Evolutionary conservation across 2,113 vertebrate genomes (phyloP).

Genomic region (Nanger granti): DNA sequence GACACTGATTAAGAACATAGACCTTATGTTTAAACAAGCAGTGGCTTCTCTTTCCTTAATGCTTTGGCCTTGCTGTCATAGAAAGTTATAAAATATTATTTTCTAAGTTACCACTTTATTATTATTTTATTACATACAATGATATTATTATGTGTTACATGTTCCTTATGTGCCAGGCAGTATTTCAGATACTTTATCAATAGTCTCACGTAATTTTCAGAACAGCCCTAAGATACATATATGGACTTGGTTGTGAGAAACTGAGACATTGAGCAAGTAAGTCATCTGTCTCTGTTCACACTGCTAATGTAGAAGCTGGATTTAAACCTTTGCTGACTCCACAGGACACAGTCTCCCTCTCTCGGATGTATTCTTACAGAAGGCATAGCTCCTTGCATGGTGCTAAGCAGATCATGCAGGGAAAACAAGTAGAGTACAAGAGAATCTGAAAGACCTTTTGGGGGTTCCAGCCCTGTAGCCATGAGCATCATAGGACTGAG

Average conservation of each 20-base stretch:
- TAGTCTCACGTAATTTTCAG: background rate
- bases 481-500: background rate
- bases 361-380: background rate
- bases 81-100: background rate
- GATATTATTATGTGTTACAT: background rate
- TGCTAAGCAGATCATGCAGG: background rate
- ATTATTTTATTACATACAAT: too few relatives aligned
- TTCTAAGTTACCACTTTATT: background rate
- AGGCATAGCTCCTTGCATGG: background rate
- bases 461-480: too few relatives aligned
- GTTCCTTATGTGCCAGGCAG: background rate
- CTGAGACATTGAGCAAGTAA: background rate
- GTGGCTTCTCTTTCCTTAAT: background rate
- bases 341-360: rapidly evolving
- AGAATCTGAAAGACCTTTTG: background rate
- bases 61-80: background rate
- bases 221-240: background rate
- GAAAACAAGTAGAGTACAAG: background rate
- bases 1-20: background rate
- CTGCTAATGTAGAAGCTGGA: background rate
- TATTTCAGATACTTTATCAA: background rate
- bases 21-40: background rate
- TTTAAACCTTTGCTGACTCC: background rate
- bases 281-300: background rate
- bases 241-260: background rate